Base-by-base conservation (phyloP, 2,888 invertebrate species). In the Drosophila parthenogenetica region DNA sequence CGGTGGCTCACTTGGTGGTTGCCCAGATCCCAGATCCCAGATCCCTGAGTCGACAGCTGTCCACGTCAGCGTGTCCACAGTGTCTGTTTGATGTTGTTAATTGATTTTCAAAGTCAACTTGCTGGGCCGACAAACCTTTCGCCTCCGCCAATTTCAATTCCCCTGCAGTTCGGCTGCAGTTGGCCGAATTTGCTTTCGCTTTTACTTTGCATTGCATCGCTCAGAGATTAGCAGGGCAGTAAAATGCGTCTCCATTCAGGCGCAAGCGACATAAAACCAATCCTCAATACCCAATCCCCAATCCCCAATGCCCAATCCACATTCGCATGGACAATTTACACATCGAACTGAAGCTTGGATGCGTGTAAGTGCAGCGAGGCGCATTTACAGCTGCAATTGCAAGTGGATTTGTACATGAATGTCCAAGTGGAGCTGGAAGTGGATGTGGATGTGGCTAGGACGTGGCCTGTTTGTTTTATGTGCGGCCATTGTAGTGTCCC, bases 61-160 rank as follows among this genome's bases (percentile, higher is more conserved):
- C 83, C 74, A 81, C 70, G 69, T 82, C 84, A 85, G 85, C 72
- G 74, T 72, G 74, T 72, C 46, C 40, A 29, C 71, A 73, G 80
- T 85, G 83, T 84, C 90, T 91, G 90, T 92, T 92, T 91, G 91
- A 91, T 91, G 91, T 92, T 91, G 91, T 91, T 91, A 91, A 91
- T 92, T 91, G 91, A 91, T 91, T 91, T 92, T 91, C 91, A 92
- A 91, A 92, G 90, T 91, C 89, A 90, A 85, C 90, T 79, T 75
- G 77, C 46, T 71, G 65, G 66, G 14, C 70, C 70, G 74, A 48
- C 66, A 68, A 72, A 61, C 63, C 39, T 13, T 29, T 57, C 46
- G n/a, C 59, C 5, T 14, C 29, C 11, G 39, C 1, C 29, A 17
- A 10, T 7, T 11, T 35, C 35, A 11, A 35, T 13, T 4, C 17